Percentiles rank a stretch among this genome's conserved stretches.
phyloP scores from a whole-genome alignment of 2,888 invertebrate species.

The Onchidella celtica region DNA sequence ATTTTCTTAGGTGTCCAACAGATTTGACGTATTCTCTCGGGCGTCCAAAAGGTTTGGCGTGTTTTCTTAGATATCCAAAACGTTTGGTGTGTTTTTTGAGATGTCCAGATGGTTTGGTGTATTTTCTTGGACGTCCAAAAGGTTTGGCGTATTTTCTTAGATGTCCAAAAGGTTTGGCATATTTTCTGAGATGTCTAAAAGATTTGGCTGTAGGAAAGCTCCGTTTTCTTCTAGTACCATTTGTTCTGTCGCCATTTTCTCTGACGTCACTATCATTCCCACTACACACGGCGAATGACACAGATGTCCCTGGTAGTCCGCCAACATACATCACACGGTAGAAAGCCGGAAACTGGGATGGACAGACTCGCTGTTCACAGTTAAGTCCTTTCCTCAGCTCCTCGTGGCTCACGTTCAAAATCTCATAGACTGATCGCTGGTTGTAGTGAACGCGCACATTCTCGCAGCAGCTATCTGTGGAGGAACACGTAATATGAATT shows the following conservation, averaged over 20 bases:
- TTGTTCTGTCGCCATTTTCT: not conserved
- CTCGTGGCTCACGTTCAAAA: not conserved
- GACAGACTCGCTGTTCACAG: not conserved
- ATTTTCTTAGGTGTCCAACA: no score
- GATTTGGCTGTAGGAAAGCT: no score
- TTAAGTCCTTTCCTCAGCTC: not conserved
- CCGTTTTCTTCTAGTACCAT: no score
- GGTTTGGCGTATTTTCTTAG: no score
- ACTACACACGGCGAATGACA: constrained; percentile 14
- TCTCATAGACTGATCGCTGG: not conserved
- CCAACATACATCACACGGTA: constrained; percentile 25
- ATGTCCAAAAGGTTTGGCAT: no score
- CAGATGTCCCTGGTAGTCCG: constrained; percentile 3
- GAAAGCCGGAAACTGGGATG: constrained; percentile 13
- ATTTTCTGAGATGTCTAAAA: no score
- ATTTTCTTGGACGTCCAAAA: no score
- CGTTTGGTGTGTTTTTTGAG: no score
- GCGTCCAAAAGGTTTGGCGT: no score
- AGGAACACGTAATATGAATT: not conserved
- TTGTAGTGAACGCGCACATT: constrained; percentile 7
- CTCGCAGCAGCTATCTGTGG: not conserved
- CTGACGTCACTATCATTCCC: not conserved
- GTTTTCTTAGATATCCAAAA: no score
- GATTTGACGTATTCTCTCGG: no score
- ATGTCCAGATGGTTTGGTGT: no score